These are phyloP conservation scores for Symphodus melops DNA, from an alignment of 2,113 vertebrate genomes.

Conservation along the genomic window DNA sequence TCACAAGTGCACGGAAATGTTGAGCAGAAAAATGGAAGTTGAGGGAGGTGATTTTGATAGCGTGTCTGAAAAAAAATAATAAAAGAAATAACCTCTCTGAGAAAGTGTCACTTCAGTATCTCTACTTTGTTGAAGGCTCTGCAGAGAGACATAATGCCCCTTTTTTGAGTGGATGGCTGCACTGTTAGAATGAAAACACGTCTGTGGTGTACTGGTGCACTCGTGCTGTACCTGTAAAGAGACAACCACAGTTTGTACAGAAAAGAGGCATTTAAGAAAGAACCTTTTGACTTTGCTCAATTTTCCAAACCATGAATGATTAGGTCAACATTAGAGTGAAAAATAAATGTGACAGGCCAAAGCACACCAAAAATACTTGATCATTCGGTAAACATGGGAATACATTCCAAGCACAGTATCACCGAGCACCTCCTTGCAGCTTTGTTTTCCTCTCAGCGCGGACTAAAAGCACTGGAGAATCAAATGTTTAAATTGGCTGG, in stretches of 20 bases:
- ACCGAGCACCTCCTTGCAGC: constrained; percentile 37
- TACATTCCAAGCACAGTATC: constrained; percentile 53
- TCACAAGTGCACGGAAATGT: constrained; percentile 47
- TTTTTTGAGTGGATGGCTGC: constrained; percentile 13
- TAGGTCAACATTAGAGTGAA: constrained; percentile 50
- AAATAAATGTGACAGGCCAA: constrained; percentile 51
- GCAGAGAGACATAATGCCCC: constrained; percentile 18
- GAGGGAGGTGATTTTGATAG: constrained; percentile 58
- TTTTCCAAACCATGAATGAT: constrained; percentile 65
- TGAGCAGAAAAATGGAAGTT: constrained; percentile 42
- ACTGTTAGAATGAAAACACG: constrained; percentile 24
- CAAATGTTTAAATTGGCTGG: constrained; percentile 70
- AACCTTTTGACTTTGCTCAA: constrained; percentile 42
- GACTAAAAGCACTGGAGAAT: constrained; percentile 60
- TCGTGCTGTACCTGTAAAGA: constrained; percentile 32
- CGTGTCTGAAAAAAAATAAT: constrained; percentile 67
- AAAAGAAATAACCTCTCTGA: constrained; percentile 61
- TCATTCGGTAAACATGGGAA: constrained; percentile 60
- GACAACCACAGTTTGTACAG: constrained; percentile 27
- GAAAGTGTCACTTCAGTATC: constrained; percentile 59
- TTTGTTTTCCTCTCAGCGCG: constrained; percentile 63
- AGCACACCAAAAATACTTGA: constrained; percentile 46
- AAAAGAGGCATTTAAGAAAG: constrained; percentile 42
- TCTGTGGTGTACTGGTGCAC: constrained; percentile 26
- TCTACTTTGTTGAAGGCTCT: constrained; percentile 36